Conservation (phyloP, 1,140 invertebrate species). For the Drosophila triauraria region DNA sequence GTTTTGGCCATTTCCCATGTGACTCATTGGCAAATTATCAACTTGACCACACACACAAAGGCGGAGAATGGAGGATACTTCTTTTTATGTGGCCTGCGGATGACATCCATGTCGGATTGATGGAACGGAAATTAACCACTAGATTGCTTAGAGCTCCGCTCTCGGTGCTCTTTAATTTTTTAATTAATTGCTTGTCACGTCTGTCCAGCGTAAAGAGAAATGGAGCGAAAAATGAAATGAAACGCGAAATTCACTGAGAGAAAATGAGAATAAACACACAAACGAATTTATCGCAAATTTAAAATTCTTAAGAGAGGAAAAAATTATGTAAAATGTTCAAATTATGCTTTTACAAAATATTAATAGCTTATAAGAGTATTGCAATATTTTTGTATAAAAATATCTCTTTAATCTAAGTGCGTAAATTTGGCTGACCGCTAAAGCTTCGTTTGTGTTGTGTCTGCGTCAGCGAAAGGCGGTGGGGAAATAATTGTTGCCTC, state of each 20-base stretch:
- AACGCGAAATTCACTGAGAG: conserved; percentile 33
- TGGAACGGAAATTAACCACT: conserved; percentile 37
- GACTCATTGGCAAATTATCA: conserved; percentile 81
- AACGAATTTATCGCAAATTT: not conserved
- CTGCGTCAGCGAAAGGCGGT: conserved; percentile 27
- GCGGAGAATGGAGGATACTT: conserved; percentile 17
- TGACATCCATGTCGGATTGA: conserved; percentile 42
- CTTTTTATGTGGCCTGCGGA: conserved; percentile 38
- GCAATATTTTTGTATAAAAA: too few species aligned
- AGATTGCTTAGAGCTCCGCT: conserved; percentile 36
- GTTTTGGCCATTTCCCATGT: conserved; percentile 76
- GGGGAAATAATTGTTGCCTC: conserved; percentile 70
- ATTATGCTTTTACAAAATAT: not conserved
- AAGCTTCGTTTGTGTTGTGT: conserved; percentile 13
- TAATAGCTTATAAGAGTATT: not conserved
- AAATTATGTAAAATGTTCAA: too few species aligned
- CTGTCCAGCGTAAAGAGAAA: conserved; percentile 33
- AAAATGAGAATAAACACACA: not conserved
- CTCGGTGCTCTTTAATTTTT: conserved; percentile 69
- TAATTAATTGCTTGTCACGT: conserved; percentile 82
- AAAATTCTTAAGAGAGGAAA: not conserved
- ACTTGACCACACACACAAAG: conserved; percentile 65
- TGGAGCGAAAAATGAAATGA: conserved; percentile 60
- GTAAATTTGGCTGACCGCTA: not conserved
- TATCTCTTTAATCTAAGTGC: not conserved